Percentiles rank a stretch among this genome's conserved stretches.
Conservation (phyloP, 2,113 vertebrate species). For the Nyctibius bracteatus region DNA sequence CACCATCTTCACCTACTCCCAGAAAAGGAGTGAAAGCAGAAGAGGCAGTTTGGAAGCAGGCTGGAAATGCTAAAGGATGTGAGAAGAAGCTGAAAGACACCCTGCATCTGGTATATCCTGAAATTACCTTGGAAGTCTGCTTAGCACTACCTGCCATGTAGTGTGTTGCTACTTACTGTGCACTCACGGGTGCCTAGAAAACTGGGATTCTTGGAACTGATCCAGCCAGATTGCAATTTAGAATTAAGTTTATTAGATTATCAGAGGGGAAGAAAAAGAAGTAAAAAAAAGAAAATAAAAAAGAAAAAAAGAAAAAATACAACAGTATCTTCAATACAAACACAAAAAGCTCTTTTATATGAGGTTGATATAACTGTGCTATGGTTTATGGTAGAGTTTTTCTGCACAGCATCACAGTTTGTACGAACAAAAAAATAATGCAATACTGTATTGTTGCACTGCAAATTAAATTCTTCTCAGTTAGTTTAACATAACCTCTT, state of each 20-base stretch:
- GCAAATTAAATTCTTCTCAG: background rate
- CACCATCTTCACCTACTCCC: background rate
- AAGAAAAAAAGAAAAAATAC: background rate
- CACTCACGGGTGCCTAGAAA: background rate
- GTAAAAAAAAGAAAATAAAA: too few relatives aligned
- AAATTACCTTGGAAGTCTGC: background rate
- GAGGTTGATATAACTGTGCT: background rate
- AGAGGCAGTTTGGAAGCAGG: background rate
- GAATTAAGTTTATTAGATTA: background rate
- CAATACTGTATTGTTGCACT: background rate
- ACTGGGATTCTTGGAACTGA: background rate
- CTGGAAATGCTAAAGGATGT: background rate
- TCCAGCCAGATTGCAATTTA: background rate
- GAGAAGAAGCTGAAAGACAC: constrained; percentile 21
- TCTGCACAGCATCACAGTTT: background rate
- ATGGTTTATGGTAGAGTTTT: background rate
- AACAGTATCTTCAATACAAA: background rate
- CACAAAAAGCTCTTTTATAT: background rate
- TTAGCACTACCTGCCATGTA: background rate
- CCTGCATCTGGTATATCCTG: background rate
- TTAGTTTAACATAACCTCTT: constrained; percentile 17
- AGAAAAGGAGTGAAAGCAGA: constrained; percentile 20
- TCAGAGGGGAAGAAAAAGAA: fast-evolving
- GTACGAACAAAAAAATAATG: constrained; percentile 17
- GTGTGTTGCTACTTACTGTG: background rate